Percentiles rank a stretch among this genome's conserved stretches.
These are phyloP conservation scores for Limnodromus scolopaceus DNA, from an alignment of 2,797 vertebrate species.

Conservation along the genomic window DNA sequence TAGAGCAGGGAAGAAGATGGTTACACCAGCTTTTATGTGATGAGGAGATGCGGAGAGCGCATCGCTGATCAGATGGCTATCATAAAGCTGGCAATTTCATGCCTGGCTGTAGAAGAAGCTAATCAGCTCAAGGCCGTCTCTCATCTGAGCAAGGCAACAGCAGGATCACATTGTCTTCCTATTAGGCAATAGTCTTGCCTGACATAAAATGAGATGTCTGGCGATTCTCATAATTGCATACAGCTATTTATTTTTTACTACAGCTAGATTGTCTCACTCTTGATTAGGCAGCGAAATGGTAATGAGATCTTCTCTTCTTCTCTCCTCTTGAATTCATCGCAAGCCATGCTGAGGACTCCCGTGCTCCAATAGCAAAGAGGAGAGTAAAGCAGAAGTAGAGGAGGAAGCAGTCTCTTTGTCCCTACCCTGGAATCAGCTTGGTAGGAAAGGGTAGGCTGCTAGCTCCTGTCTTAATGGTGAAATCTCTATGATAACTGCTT, in stretches of 20 bases:
- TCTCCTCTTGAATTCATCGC: background rate
- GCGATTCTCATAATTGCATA: slow-evolving; percentile 21
- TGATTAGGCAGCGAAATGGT: slow-evolving; percentile 22
- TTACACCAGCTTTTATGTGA: background rate
- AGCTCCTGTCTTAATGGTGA: background rate
- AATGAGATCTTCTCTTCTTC: background rate
- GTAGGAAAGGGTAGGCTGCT: background rate
- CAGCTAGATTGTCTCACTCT: background rate
- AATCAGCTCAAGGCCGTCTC: background rate
- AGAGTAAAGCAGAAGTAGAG: background rate
- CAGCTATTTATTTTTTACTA: slow-evolving; percentile 36
- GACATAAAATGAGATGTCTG: slow-evolving; percentile 30
- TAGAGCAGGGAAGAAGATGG: background rate
- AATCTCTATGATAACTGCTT: background rate
- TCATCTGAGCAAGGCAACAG: background rate
- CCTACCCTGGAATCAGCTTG: background rate
- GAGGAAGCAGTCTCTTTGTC: background rate
- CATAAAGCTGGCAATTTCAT: background rate
- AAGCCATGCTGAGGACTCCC: background rate
- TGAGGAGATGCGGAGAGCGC: background rate
- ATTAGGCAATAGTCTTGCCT: slow-evolving; percentile 18
- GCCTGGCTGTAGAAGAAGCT: background rate
- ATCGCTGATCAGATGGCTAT: background rate
- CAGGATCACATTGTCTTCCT: slow-evolving; percentile 5
- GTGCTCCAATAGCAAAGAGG: background rate